Evolutionary conservation across 2,113 vertebrate genomes (phyloP), one percentile per base, ranked within the genome.

Genomic region (Perca schrenkii): DNA sequence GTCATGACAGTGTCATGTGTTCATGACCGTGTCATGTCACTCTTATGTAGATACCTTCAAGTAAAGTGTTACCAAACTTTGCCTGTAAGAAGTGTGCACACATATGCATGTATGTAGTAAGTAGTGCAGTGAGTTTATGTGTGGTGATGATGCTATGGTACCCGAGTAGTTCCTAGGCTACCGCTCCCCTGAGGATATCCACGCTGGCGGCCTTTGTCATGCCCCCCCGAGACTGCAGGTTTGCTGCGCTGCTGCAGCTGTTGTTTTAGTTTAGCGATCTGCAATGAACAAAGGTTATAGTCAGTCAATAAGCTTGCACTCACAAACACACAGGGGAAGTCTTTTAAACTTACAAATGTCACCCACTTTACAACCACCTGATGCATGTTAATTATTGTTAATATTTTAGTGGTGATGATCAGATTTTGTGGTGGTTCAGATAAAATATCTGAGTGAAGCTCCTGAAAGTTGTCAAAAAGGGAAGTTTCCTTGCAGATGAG

Each of bases 191-290:
- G 96, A 25, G 91, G 91, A 6, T 93, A 92, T 46, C 68, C 79
- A 74, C 89, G 95, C 77, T 93, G 94, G 78, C 90, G 78, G 62
- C 96, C 97, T 88, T 94, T 96, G 22, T 97, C 96, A 46, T 88
- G 95, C 43, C 94, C 95, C 21, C 93, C 93, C 0, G 96, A 94
- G 89, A 94, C 95, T 0, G 94, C 94, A 76, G 95, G 89, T 83
- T 91, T 94, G 82, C 71, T 84, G 74, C 85, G 83, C 74, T 94
- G 94, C 93, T 97, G 97, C 84, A 97, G 95, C 83, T 97, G 97
- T 15, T 97, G 97, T 94, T 96, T 97, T 88, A 97, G 90, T 88
- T 96, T 97, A 84, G 95, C 90, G 25, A 98, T 94, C 97, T 98
- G 63, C 67, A 86, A 86, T 15, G 36, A 84, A 77, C 56, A 77